Evolutionary conservation across 2,888 invertebrate species (phyloP), one percentile per base, ranked within the genome.

Genomic region (Eumacrocentrus americanus): DNA sequence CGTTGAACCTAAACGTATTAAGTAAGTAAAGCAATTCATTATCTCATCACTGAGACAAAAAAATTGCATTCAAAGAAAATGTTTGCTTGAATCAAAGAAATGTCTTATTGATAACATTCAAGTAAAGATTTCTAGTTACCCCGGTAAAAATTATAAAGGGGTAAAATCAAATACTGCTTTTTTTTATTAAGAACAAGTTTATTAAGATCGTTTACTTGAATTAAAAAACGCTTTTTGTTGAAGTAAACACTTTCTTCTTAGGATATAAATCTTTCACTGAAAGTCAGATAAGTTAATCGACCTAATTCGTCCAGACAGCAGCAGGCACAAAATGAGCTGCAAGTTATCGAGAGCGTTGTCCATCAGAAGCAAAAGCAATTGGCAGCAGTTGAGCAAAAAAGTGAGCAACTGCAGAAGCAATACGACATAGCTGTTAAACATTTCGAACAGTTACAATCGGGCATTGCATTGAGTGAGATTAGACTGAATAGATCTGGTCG

Each of bases 1-100:
- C 5, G 95, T 96, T 1, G 93, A 94, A 74, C 95, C 95, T 0
- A 96, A 96, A 81, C 88, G 92, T 56, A 83, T 89, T 64, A 88
- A 87, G 91, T 91, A 80, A 83, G 82, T 81, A 25, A 37, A 6
- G 38, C 11, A 50, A 20, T 47, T 53, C n/a, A n/a, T 4, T 23
- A 34, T 35, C 34, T 34, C 29, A 3, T 5, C 18, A 18, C 18
- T 3, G 23, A 16, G n/a, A 35, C 2, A 34, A 18, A 16, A n/a
- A n/a, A n/a, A n/a, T n/a, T n/a, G n/a, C n/a, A n/a, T n/a, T n/a
- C n/a, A n/a, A n/a, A n/a, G n/a, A n/a, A n/a, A n/a, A n/a, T n/a
- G n/a, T n/a, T n/a, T n/a, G n/a, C n/a, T n/a, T n/a, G n/a, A n/a
- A n/a, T n/a, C n/a, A n/a, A n/a, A n/a, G n/a, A n/a, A n/a, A n/a